Base-by-base conservation (phyloP, 2,888 invertebrate genomes). In the Ennomos fuscantarius region DNA sequence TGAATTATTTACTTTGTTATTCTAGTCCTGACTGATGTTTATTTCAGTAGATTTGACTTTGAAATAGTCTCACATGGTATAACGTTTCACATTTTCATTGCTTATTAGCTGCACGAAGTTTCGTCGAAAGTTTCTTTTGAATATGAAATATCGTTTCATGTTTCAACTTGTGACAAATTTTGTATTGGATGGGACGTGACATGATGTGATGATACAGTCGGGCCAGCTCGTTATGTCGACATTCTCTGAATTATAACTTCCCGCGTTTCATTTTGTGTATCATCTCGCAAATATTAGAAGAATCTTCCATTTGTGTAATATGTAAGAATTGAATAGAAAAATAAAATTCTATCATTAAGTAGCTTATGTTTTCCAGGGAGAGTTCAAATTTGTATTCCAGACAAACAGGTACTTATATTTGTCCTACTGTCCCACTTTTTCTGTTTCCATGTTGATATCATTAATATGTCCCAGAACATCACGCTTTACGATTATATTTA, bases 1-100 rank as follows among this genome's bases (percentile, higher is more conserved):
- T 86, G 83, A 85, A 86, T 87, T 82, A 86, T 86, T 86, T 82
- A 86, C 78, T 70, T 73, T 72, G 71, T 72, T 77, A 69, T 73
- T 69, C 69, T 66, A 69, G 70, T 68, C 65, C 65, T 71, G 70
- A 66, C 64, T 75, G 74, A 78, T 59, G 49, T 54, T 54, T 59
- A 49, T 59, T 49, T 13, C 15, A 54, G 49, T 49, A 78, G 78
- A 79, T 81, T 56, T 55, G 51, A 59, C 58, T 61, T 61, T 56
- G 56, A 61, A 53, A 61, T 46, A 56, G 43, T 43, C 33, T 45
- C 43, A 53, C 41, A 55, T 53, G 55, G 55, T 47, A 11, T 52
- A 43, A 41, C 45, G 52, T 46, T 55, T 52, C 60, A 56, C 56
- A 53, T 56, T 56, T 56, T 58, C 50, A 55, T 55, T 55, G 53